Conservation (phyloP, 2,797 vertebrate species). For the Syndactyla subalaris region DNA sequence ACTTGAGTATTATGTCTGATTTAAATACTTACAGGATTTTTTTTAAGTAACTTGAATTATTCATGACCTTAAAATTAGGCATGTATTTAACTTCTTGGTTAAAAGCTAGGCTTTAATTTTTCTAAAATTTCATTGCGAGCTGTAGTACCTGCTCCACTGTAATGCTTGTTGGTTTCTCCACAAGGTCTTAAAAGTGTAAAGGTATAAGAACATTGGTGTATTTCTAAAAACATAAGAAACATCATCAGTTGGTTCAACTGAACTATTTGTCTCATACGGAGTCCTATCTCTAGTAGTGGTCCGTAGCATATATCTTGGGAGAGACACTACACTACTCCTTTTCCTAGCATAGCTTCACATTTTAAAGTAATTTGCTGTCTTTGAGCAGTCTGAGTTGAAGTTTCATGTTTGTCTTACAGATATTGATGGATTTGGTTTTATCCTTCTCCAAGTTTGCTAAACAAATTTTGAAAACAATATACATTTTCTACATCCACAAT, state of each 20-base stretch:
- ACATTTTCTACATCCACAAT: background rate
- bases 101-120: background rate
- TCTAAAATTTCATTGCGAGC: background rate
- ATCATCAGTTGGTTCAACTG: background rate
- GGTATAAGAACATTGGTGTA: background rate
- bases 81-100: background rate
- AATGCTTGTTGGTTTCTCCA: background rate
- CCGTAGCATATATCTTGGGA: background rate
- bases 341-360: background rate
- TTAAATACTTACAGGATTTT: background rate
- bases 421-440: background rate
- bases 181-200: background rate
- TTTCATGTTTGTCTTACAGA: background rate
- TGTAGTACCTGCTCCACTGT: background rate
- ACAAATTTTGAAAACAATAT: background rate
- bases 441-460: background rate
- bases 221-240: background rate
- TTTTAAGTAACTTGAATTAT: background rate
- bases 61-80: background rate
- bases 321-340: background rate
- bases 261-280: accelerated
- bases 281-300: background rate
- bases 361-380: background rate
- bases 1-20: background rate
- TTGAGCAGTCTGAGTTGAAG: background rate